A percentile compares a stretch with the other conserved stretches of the same genome.
phyloP scores from a whole-genome alignment of 2,797 vertebrate species.

The Glossophaga mutica region DNA sequence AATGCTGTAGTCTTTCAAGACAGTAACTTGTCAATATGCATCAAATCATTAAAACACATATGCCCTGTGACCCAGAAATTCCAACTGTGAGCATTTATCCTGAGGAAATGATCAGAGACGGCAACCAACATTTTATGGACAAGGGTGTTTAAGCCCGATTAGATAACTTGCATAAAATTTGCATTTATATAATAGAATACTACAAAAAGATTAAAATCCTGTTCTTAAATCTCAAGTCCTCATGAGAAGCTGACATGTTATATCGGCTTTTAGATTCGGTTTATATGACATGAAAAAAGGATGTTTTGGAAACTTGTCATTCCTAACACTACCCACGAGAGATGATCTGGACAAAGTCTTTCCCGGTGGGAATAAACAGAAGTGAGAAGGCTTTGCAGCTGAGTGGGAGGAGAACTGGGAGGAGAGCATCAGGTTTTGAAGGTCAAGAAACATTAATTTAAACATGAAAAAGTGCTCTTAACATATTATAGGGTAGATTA shows the following conservation, averaged over 20 bases:
- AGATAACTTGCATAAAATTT: conserved; percentile 3
- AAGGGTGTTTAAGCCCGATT: background rate
- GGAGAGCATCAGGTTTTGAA: background rate
- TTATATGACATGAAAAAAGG: background rate
- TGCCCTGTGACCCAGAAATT: background rate
- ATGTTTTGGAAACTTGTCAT: background rate
- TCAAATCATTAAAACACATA: background rate
- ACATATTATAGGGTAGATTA: background rate
- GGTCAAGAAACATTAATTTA: background rate
- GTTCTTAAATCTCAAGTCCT: background rate
- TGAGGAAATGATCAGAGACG: background rate
- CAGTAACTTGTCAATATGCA: background rate
- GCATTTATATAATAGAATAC: background rate
- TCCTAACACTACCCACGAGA: background rate
- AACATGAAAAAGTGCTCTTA: background rate
- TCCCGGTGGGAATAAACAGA: background rate
- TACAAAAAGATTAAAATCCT: background rate
- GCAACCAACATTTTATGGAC: background rate
- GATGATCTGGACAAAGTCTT: background rate
- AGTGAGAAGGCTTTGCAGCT: background rate
- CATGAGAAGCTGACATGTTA: background rate
- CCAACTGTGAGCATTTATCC: background rate
- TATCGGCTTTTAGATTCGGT: background rate
- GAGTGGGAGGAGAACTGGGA: background rate
- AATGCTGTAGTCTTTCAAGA: background rate